A percentile compares a stretch with the other conserved stretches of the same genome.
Evolutionary conservation across 2,113 vertebrate genomes (phyloP).

Genomic region (Anseranas semipalmata): DNA sequence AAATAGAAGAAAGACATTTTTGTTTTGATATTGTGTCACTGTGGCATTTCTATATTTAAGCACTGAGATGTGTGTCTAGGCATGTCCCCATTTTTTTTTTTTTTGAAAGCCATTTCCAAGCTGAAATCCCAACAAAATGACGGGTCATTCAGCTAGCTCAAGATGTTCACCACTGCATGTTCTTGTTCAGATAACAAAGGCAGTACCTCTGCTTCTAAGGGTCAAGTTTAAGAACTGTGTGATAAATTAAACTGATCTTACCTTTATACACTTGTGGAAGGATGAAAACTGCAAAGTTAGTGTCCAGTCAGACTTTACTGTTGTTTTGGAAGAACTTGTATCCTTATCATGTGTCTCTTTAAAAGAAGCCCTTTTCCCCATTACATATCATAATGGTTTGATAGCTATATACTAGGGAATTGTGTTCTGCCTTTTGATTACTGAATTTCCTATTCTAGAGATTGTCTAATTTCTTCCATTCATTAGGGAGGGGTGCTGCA

Average conservation of each 20-base stretch:
- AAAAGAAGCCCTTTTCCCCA: neutral
- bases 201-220: neutral
- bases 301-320: rapidly evolving
- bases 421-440: neutral
- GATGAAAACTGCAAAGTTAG: neutral
- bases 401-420: neutral
- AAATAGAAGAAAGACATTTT: slow-evolving; percentile 16
- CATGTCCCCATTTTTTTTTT: neutral
- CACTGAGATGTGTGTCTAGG: slow-evolving; percentile 11
- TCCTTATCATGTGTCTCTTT: neutral
- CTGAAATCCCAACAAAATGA: neutral
- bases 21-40: neutral
- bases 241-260: neutral
- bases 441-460: neutral
- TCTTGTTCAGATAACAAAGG: neutral
- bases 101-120: neutral
- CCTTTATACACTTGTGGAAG: neutral
- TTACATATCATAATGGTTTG: neutral
- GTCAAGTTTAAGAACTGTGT: neutral
- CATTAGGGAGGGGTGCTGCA: neutral
- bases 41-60: neutral
- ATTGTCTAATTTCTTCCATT: neutral
- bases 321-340: neutral
- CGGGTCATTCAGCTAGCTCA: neutral
- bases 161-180: neutral